These are phyloP conservation scores for Aleadryas rufinucha DNA, from an alignment of 2,113 vertebrate genomes.

Conservation along the genomic window DNA sequence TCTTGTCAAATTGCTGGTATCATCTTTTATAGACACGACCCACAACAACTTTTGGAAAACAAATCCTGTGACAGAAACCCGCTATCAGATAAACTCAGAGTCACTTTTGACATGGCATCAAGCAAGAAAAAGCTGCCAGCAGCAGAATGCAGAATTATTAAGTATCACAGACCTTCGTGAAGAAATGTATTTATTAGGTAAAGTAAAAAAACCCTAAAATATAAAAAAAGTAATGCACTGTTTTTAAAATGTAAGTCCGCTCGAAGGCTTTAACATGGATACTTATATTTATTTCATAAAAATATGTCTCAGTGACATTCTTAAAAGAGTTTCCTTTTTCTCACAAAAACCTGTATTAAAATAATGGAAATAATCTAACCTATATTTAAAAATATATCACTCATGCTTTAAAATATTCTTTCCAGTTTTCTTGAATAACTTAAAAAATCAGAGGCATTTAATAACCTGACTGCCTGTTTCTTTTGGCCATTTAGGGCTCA, in stretches of 20 bases:
- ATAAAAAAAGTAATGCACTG: not conserved
- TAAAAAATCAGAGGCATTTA: not conserved
- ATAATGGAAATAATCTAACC: not conserved
- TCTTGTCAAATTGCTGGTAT: not conserved
- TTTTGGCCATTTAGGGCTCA: constrained; percentile 73
- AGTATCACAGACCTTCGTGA: constrained; percentile 86
- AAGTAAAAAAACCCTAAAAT: not conserved
- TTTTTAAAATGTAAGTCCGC: not conserved
- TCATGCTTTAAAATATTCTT: not conserved
- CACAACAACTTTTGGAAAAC: constrained; percentile 74
- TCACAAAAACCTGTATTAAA: not conserved
- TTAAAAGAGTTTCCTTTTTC: not conserved
- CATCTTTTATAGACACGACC: constrained; percentile 34
- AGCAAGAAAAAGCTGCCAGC: constrained; percentile 91
- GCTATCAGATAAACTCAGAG: constrained; percentile 85
- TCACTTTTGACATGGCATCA: constrained; percentile 89
- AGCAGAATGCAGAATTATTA: constrained; percentile 87
- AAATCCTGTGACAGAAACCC: constrained; percentile 81
- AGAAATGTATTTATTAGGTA: constrained; percentile 91
- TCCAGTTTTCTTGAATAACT: not conserved
- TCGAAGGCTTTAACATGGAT: not conserved
- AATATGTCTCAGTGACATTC: not conserved
- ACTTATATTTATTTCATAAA: not conserved
- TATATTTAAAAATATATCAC: not conserved
- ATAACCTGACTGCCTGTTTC: not conserved